phyloP scores from a whole-genome alignment of 2,888 invertebrate species.

The Pelosia muscerda region DNA sequence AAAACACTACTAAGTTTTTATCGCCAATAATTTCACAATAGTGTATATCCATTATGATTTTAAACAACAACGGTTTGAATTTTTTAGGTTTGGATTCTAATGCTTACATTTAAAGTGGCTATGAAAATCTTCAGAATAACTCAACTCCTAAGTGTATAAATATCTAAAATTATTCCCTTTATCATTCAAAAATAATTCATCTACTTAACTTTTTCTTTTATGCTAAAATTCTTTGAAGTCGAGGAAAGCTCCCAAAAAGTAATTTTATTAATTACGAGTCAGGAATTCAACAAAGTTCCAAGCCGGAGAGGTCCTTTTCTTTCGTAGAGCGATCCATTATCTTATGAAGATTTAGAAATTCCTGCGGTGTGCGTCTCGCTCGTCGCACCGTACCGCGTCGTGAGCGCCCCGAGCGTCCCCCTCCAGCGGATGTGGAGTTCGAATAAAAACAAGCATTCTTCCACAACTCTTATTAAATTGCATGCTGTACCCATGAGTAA shows the following conservation, averaged over 20 bases:
- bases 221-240: slow-evolving; percentile 86
- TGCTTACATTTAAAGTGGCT: slow-evolving; percentile 44
- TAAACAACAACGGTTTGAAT: slow-evolving; percentile 17
- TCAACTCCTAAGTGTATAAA: slow-evolving; percentile 75
- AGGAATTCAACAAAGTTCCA: slow-evolving; percentile 86
- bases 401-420: slow-evolving; percentile 27
- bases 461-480: slow-evolving; percentile 52
- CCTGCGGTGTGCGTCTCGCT: slow-evolving; percentile 77
- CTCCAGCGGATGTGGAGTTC: slow-evolving; percentile 37
- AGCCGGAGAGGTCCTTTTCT: slow-evolving; percentile 83
- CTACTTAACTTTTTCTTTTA: slow-evolving; percentile 86
- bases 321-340: slow-evolving; percentile 84
- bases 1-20: slow-evolving; percentile 32
- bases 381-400: slow-evolving; percentile 31
- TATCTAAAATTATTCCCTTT: slow-evolving; percentile 83
- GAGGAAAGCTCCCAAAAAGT: slow-evolving; percentile 86
- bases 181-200: slow-evolving; percentile 86
- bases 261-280: slow-evolving; percentile 87
- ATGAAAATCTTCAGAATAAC: slow-evolving; percentile 61
- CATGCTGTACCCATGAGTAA: slow-evolving; percentile 35
- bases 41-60: neutral
- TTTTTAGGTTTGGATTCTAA: slow-evolving; percentile 23
- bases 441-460: slow-evolving; percentile 49
- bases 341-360: slow-evolving; percentile 86
- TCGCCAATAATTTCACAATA: neutral